A percentile compares a stretch with the other conserved stretches of the same genome.
Evolutionary conservation across 2,888 invertebrate species (phyloP).

Genomic region (Theristus sp.): DNA sequence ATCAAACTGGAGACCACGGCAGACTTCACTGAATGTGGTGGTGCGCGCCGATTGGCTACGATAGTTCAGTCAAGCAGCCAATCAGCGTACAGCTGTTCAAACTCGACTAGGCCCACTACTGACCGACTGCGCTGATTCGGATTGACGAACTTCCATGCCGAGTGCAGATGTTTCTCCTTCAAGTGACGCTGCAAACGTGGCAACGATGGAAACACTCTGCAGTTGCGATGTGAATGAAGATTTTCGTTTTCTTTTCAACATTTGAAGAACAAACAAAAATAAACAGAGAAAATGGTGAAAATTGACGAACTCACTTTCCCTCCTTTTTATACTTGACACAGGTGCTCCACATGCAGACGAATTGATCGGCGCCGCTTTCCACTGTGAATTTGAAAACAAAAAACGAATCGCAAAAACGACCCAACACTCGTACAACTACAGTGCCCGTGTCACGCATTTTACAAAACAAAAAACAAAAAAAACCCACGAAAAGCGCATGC

Average conservation of each 20-base stretch:
- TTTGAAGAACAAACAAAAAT: too few relatives aligned
- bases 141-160: constrained; percentile 14
- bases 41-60: too few relatives aligned
- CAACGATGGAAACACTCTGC: constrained; percentile 59
- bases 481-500: background rate
- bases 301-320: constrained; percentile 12
- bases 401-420: too few relatives aligned
- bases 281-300: background rate
- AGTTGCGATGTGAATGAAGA: constrained; percentile 3
- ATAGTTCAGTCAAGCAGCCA: too few relatives aligned
- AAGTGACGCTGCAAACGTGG: constrained; percentile 70
- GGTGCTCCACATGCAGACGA: constrained; percentile 25
- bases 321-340: constrained; percentile 27
- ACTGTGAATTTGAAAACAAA: too few relatives aligned
- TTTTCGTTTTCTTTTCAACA: background rate
- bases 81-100: too few relatives aligned
- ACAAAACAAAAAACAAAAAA: constrained; percentile 1
- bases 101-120: background rate
- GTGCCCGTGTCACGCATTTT: too few relatives aligned
- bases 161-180: constrained; percentile 42
- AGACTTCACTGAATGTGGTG: too few relatives aligned
- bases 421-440: too few relatives aligned
- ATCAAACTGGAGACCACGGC: too few relatives aligned
- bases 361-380: constrained; percentile 23
- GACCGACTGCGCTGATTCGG: constrained; percentile 15